Conservation (phyloP, 1,140 invertebrate genomes). For the Sitodiplosis mosellana region DNA sequence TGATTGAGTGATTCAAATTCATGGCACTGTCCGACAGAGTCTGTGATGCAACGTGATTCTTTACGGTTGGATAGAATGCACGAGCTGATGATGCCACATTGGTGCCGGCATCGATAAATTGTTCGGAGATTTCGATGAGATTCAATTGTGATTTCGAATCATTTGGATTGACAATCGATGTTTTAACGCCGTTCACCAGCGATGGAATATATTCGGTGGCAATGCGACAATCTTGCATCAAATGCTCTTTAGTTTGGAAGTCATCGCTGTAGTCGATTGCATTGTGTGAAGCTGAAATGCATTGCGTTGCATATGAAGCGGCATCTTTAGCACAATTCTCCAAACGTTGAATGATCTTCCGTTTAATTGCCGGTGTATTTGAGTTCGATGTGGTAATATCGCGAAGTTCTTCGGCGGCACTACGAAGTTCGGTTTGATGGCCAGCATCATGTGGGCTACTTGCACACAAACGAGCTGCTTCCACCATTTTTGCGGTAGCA, state of each 20-base stretch:
- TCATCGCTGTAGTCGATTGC: conserved; percentile 36
- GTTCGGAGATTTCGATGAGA: conserved; percentile 72
- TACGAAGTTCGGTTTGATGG: conserved; percentile 64
- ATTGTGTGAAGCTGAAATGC: conserved; percentile 70
- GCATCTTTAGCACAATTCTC: conserved; percentile 71
- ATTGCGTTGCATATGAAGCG: conserved; percentile 74
- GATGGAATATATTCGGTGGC: conserved; percentile 65
- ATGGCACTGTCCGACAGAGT: conserved; percentile 30
- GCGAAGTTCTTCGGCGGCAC: conserved; percentile 79
- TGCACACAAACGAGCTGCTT: conserved; percentile 85
- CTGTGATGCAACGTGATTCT: conserved; percentile 56
- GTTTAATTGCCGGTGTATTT: conserved; percentile 52
- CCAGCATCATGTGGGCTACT: conserved; percentile 63
- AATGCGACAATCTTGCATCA: conserved; percentile 55
- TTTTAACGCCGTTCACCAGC: conserved; percentile 65
- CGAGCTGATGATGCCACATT: conserved; percentile 58
- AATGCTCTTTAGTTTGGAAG: conserved; percentile 29
- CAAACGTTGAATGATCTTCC: conserved; percentile 54
- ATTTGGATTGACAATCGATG: conserved; percentile 47
- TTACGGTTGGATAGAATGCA: conserved; percentile 68
- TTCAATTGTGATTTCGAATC: conserved; percentile 58
- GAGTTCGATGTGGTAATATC: conserved; percentile 72
- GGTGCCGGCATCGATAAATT: conserved; percentile 52
- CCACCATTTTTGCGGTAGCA: conserved; percentile 89
- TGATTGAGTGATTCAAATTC: conserved; percentile 23